Base-by-base conservation (phyloP, 2,797 vertebrate species). In the Amblyraja radiata region DNA sequence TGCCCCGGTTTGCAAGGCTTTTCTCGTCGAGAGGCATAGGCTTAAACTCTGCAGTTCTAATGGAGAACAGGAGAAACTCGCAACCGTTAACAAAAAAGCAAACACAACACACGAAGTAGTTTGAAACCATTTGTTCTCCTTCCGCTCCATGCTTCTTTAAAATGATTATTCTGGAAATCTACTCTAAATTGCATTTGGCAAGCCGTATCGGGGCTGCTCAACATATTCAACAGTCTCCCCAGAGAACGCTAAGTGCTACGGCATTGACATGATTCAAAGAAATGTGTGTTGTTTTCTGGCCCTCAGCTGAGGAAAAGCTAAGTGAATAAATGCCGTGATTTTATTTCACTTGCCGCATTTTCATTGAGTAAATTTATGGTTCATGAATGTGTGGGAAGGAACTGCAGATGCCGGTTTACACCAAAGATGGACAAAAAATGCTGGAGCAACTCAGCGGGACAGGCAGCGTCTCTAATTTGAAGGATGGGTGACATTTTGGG, bases 61-160 rank as follows among this genome's bases (percentile, higher is more conserved):
- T 3, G 6, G 13, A 5, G 6, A n/a, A n/a, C 84, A 36, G 61
- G 61, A 65, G 61, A 65, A 65, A 65, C 28, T 14, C 1, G 13
- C 13, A 65, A 36, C 14, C 23, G 18, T 65, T 88, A 0, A 28
- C 16, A 21, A 81, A 54, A 86, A 63, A 63, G 13, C 28, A 32
- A 46, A 1, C 61, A n/a, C 68, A 88, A 88, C 61, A 63, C 28
- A 32, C 63, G 65, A 65, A 68, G 16, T 63, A 68, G 84, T 88
- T 88, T 88, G 28, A 88, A 88, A 36, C 14, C 84, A 88, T 88
- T 88, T 36, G 63, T 68, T 36, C 84, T 88, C 61, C 83, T 63
- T 86, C 83, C 28, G 61, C 58, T 28, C 58, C n/a, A n/a, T 36
- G 84, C 61, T 14, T 88, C 6, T 88, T 88, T 32, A 88, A 88